phyloP scores from a whole-genome alignment of 2,113 vertebrate genomes.

The Odontophorus gujanensis region DNA sequence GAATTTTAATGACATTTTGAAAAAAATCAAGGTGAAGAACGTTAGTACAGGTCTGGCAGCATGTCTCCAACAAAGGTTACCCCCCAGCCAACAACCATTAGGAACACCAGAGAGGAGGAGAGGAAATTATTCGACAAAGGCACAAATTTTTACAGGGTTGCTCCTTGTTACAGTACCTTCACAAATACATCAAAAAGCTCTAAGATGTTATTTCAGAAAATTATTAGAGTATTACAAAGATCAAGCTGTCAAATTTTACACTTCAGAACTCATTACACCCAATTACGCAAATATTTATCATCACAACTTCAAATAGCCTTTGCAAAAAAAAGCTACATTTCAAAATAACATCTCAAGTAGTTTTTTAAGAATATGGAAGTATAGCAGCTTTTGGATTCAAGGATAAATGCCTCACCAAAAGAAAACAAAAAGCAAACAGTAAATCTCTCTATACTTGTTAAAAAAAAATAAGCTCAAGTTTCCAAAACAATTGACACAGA shows the following conservation, averaged over 20 bases:
- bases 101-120: background rate
- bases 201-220: background rate
- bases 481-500: background rate
- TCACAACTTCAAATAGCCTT: background rate
- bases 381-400: background rate
- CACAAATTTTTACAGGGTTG: background rate
- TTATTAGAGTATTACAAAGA: background rate
- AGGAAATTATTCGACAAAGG: background rate
- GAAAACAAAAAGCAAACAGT: background rate
- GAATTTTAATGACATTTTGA: background rate
- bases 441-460: background rate
- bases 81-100: background rate
- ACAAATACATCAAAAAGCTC: background rate
- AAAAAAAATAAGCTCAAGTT: background rate
- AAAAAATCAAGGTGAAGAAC: background rate
- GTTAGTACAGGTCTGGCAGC: background rate
- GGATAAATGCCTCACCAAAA: background rate
- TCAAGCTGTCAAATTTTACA: background rate
- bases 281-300: background rate
- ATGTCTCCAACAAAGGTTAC: too few species aligned
- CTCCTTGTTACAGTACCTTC: background rate
- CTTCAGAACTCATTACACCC: background rate
- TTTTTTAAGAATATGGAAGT: background rate
- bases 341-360: background rate
- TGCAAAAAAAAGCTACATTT: background rate